These are phyloP conservation scores for Protonibea diacanthus DNA, from an alignment of 2,797 vertebrate species.

Conservation along the genomic window DNA sequence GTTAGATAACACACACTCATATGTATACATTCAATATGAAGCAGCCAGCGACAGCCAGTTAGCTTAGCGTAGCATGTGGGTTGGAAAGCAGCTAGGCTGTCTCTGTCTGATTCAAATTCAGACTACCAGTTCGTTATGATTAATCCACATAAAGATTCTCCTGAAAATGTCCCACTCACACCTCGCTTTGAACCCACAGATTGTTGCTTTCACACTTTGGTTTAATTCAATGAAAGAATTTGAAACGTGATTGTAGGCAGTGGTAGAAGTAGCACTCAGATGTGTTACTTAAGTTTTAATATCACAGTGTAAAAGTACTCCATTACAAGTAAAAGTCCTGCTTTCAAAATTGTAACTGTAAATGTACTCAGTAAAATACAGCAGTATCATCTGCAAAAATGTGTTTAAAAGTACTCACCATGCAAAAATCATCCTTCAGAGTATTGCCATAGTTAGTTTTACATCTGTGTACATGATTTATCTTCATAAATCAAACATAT, in stretches of 20 bases:
- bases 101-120: neutral
- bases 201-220: too few species aligned
- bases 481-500: neutral
- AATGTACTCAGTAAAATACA: neutral
- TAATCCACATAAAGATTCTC: too few species aligned
- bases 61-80: neutral
- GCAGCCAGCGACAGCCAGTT: neutral
- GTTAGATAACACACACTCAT: neutral
- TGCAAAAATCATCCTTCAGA: neutral
- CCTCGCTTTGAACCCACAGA: too few species aligned
- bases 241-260: too few species aligned
- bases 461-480: neutral
- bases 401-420: neutral
- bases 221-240: too few species aligned
- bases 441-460: too few species aligned
- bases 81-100: neutral
- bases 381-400: neutral
- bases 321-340: neutral
- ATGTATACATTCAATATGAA: neutral
- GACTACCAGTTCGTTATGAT: neutral
- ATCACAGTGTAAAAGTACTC: neutral
- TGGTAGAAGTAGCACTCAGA: neutral
- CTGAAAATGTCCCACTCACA: too few species aligned
- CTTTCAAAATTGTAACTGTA: neutral
- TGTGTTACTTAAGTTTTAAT: neutral